phyloP scores from a whole-genome alignment of 2,797 vertebrate genomes.

The Gymnodraco acuticeps region DNA sequence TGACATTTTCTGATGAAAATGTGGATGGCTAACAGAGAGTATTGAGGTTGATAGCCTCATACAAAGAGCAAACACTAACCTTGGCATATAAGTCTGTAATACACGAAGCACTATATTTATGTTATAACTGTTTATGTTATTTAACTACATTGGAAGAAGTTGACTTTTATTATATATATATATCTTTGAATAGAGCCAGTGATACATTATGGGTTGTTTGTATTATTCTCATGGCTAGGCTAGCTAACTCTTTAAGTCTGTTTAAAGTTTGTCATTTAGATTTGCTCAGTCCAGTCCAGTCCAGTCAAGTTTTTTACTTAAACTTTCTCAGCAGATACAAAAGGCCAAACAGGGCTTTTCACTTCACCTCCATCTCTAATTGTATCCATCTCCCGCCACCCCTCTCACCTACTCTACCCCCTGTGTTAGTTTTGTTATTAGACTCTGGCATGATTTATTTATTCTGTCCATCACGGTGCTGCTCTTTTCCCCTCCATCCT shows the following conservation, averaged over 20 bases:
- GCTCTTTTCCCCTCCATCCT: conserved; percentile 21
- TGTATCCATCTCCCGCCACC: conserved; percentile 4
- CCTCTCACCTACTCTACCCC: not conserved
- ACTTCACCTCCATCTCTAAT: conserved; percentile 16
- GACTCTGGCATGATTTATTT: conserved; percentile 44
- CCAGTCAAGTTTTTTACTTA: too few relatives aligned
- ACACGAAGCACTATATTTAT: not conserved
- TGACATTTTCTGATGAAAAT: not conserved
- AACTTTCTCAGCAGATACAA: conserved; percentile 5
- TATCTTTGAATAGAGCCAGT: not conserved
- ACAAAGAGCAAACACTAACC: not conserved
- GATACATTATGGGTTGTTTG: not conserved
- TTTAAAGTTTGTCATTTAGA: too few relatives aligned
- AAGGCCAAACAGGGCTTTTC: not conserved
- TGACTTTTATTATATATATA: not conserved
- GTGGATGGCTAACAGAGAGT: not conserved
- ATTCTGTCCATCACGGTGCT: conserved; percentile 48
- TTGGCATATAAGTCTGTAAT: accelerated
- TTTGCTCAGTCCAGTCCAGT: too few relatives aligned
- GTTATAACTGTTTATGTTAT: too few relatives aligned
- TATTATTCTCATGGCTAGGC: too few relatives aligned
- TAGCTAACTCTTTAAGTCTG: too few relatives aligned
- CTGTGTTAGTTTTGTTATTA: conserved; percentile 35
- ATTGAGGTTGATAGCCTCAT: not conserved
- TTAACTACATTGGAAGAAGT: not conserved